Evolutionary conservation across 2,113 vertebrate genomes (phyloP), one percentile per base, ranked within the genome.

Genomic region (Piprites chloris): DNA sequence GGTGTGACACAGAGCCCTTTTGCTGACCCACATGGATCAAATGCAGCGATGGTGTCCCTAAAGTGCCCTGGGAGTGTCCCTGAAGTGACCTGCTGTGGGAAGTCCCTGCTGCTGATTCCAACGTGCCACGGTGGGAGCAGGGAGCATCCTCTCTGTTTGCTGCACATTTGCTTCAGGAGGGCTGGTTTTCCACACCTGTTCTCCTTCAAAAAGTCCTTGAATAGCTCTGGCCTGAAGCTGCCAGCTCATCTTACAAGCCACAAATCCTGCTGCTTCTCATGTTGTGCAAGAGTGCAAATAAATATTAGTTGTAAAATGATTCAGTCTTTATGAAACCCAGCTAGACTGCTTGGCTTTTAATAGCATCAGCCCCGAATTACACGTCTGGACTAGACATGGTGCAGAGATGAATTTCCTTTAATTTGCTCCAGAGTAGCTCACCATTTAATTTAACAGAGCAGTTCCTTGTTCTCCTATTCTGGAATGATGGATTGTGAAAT

Each of bases 341-440:
- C 58, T 30, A 47, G 81, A 46, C 53, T 5, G 3, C 84, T 84
- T 82, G 77, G 71, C n/a, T 79, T 91, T 81, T 72, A 89, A 68
- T 73, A 69, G 66, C 50, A 55, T 41, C 81, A 74, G 59, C 63
- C 75, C 71, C 3, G 42, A 91, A 62, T 95, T 95, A 80, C 67
- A 47, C 0, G 10, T 83, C 91, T 89, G 85, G 75, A 69, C 67
- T 52, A 91, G 82, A 88, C 66, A 85, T 9, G 56, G 80, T 7
- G 42, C 59, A 80, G 79, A 93, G 91, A 93, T 90, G 30, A 77
- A 95, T 97, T 91, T 90, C 85, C 89, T 91, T 95, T 94, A 82
- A 96, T 96, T 90, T 95, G 87, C 95, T 96, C 82, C 87, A 88
- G 75, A 96, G 95, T 88, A 96, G 89, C 87, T 96, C 82, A 69